Conservation (phyloP, 1,140 invertebrate genomes). For the Aphaenogaster ashmeadi region DNA sequence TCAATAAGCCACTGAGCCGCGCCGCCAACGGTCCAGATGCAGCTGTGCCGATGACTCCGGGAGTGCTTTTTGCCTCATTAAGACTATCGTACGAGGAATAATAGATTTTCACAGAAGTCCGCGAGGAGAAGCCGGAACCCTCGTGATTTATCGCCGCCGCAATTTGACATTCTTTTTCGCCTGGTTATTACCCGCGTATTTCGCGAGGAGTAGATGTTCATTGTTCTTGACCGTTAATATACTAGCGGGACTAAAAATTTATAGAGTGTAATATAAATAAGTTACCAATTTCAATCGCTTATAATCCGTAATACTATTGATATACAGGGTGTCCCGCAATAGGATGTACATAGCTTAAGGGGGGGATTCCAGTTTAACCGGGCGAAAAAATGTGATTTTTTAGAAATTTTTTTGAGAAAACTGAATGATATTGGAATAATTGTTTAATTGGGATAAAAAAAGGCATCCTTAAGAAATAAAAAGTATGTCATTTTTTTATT, state of each 20-base stretch:
- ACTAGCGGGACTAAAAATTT: neutral
- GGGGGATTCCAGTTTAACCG: no score
- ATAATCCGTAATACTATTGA: neutral
- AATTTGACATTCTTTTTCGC: constrained; percentile 44
- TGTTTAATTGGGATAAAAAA: no score
- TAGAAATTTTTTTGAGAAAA: no score
- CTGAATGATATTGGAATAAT: no score
- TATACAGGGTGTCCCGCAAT: no score
- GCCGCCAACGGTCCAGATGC: constrained; percentile 68
- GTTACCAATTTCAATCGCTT: neutral
- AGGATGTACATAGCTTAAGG: no score
- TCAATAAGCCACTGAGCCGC: constrained; percentile 69
- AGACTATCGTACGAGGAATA: constrained; percentile 73
- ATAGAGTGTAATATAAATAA: neutral
- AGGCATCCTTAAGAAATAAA: no score
- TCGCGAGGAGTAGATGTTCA: neutral
- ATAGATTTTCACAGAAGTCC: constrained; percentile 75
- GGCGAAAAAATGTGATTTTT: no score
- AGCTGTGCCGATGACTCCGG: constrained; percentile 72
- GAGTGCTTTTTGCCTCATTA: constrained; percentile 71
- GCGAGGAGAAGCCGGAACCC: constrained; percentile 50
- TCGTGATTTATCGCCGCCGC: constrained; percentile 65
- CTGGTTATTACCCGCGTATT: neutral
- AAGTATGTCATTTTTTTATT: no score
- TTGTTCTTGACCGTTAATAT: neutral